Evolutionary conservation across 2,888 invertebrate genomes (phyloP).

Genomic region (Gnatocerus cornutus): DNA sequence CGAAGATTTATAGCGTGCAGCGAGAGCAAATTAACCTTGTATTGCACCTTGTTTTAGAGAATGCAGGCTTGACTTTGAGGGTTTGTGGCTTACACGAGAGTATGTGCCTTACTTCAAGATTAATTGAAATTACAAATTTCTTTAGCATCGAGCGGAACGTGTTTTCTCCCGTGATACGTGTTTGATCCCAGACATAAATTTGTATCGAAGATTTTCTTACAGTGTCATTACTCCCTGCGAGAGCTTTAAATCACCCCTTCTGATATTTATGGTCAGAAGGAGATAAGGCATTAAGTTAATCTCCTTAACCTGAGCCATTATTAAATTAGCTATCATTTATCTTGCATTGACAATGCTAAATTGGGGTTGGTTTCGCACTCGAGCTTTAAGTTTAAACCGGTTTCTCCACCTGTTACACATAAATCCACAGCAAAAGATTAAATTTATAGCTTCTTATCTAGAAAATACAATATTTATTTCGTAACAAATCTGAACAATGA

Average conservation of each 20-base stretch:
- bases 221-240: slow-evolving; percentile 13
- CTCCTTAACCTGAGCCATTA: slow-evolving; percentile 37
- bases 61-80: too few species aligned
- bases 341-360: slow-evolving; percentile 31
- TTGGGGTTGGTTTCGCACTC: slow-evolving; percentile 16
- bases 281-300: slow-evolving; percentile 38
- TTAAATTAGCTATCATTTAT: slow-evolving; percentile 34
- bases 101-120: too few species aligned
- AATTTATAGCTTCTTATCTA: neutral
- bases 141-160: too few species aligned
- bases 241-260: slow-evolving; percentile 31
- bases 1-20: slow-evolving; percentile 10
- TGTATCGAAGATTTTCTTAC: slow-evolving; percentile 13
- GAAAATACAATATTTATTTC: neutral
- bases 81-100: too few species aligned
- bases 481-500: neutral
- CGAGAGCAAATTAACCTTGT: neutral
- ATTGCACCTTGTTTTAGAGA: neutral
- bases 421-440: slow-evolving; percentile 12
- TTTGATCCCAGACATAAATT: neutral
- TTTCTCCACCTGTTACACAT: slow-evolving; percentile 14
- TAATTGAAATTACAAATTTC: too few species aligned
- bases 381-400: slow-evolving; percentile 21
- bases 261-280: slow-evolving; percentile 29
- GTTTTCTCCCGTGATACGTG: too few species aligned